These are phyloP conservation scores for Apamea crenata DNA, from an alignment of 2,888 invertebrate species.

Conservation along the genomic window DNA sequence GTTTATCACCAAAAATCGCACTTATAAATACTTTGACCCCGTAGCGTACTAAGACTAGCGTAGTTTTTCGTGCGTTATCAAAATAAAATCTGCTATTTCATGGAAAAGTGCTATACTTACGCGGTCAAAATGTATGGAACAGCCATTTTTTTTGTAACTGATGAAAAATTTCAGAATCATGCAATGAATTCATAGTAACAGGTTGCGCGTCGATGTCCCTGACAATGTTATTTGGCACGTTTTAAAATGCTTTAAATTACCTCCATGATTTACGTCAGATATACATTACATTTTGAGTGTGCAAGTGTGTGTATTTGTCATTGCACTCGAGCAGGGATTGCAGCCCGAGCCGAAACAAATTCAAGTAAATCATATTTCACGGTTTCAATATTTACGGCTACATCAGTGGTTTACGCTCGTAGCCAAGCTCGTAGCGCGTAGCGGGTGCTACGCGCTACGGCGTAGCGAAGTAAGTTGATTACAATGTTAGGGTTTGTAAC, in stretches of 20 bases:
- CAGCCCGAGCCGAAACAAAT: too few relatives aligned
- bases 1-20: too few relatives aligned
- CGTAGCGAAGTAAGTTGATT: constrained; percentile 21
- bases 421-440: too few relatives aligned
- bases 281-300: neutral
- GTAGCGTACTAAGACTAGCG: too few relatives aligned
- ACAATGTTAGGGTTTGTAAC: constrained; percentile 17
- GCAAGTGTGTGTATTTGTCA: neutral
- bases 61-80: too few relatives aligned
- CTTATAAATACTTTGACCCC: too few relatives aligned
- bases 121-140: neutral
- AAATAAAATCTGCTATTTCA: too few relatives aligned
- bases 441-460: constrained; percentile 35
- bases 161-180: too few relatives aligned
- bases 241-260: neutral
- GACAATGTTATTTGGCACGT: too few relatives aligned
- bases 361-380: neutral
- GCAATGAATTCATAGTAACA: too few relatives aligned
- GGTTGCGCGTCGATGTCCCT: too few relatives aligned
- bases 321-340: neutral
- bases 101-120: neutral
- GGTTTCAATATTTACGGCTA: neutral
- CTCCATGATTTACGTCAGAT: neutral
- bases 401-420: constrained; percentile 2
- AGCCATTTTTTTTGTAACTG: too few relatives aligned